Evolutionary conservation across 2,797 vertebrate genomes (phyloP).

Genomic region (Gymnothorax javanicus): DNA sequence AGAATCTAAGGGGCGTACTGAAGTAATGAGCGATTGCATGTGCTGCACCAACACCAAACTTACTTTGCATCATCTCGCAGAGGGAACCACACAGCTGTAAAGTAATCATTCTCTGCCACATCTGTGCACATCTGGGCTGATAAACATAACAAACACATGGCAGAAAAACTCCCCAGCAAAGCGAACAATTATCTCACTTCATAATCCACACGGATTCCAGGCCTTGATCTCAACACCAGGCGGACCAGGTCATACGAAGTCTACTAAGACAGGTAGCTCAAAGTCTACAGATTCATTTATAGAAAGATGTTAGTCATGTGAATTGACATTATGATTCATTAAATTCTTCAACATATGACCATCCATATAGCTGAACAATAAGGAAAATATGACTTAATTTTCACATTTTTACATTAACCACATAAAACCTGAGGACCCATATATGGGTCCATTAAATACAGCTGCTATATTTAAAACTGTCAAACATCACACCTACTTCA

Average conservation of each 20-base stretch:
- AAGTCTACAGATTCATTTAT: too few relatives aligned
- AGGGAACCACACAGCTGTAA: constrained; percentile 55
- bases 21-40: constrained; percentile 45
- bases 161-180: constrained; percentile 15
- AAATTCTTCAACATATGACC: too few relatives aligned
- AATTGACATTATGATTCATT: too few relatives aligned
- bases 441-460: too few relatives aligned
- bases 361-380: background rate
- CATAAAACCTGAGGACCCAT: too few relatives aligned
- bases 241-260: background rate
- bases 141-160: background rate
- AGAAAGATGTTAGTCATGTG: too few relatives aligned
- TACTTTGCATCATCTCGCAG: constrained; percentile 60
- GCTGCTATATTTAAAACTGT: too few relatives aligned
- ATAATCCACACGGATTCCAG: constrained; percentile 2
- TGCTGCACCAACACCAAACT: constrained; percentile 59
- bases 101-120: constrained; percentile 53
- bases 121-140: background rate
- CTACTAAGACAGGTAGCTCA: too few relatives aligned
- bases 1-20: constrained; percentile 53
- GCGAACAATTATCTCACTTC: constrained; percentile 52
- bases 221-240: background rate
- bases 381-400: background rate
- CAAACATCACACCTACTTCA: too few relatives aligned
- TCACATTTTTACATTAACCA: background rate